Evolutionary conservation across 2,888 invertebrate genomes (phyloP).

Genomic region (Sepiola atlantica): DNA sequence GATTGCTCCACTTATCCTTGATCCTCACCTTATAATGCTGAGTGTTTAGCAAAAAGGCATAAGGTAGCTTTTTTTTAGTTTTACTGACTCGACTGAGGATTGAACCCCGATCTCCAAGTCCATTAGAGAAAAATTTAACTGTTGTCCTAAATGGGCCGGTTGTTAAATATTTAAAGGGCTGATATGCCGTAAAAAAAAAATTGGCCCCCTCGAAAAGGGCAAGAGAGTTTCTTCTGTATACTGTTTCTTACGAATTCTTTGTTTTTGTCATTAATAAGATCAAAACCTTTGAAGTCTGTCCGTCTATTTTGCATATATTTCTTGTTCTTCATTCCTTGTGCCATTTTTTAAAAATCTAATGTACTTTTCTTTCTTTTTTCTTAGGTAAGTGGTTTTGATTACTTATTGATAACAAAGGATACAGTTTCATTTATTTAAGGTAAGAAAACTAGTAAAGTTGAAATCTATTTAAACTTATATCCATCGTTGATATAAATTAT

Average conservation of each 20-base stretch:
- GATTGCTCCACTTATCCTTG: too few relatives aligned
- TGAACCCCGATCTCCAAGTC: too few relatives aligned
- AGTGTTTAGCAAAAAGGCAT: too few relatives aligned
- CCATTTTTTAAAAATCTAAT: background rate
- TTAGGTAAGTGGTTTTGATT: conserved; percentile 9
- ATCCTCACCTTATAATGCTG: too few relatives aligned
- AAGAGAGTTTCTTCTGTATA: background rate
- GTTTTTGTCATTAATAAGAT: background rate
- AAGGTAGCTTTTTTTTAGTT: too few relatives aligned
- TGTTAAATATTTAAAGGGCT: too few relatives aligned
- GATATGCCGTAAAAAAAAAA: too few relatives aligned
- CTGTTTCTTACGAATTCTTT: background rate
- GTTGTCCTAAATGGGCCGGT: too few relatives aligned
- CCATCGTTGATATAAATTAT: too few relatives aligned
- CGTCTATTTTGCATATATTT: background rate
- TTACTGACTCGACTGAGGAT: too few relatives aligned
- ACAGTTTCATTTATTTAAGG: background rate
- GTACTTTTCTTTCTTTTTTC: background rate
- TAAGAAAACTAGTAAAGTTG: background rate
- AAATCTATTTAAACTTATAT: background rate
- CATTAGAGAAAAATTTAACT: too few relatives aligned
- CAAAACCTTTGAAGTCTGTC: background rate
- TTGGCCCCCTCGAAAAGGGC: too few relatives aligned
- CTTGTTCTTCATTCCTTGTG: background rate
- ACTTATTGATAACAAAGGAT: background rate